Evolutionary conservation across 64 coral and sea anemone genomes (phyloP).

Genomic region (Astreopora myriophthalma): DNA sequence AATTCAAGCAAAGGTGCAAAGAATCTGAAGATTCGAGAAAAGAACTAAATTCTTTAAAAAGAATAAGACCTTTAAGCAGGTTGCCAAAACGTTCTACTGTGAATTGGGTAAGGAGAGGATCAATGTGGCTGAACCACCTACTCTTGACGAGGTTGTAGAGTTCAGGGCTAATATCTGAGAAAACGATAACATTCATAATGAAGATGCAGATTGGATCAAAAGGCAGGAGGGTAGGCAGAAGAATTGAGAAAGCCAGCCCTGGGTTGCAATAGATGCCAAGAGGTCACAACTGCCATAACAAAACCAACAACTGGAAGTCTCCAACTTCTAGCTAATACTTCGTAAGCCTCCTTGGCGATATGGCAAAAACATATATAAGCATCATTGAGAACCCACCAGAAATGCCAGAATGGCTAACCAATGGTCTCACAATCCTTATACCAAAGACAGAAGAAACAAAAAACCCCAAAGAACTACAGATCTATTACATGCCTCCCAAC

Average conservation of each 20-base stretch:
- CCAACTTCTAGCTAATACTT: slow-evolving; percentile 16
- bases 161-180: slow-evolving; percentile 18
- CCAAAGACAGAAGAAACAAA: not conserved
- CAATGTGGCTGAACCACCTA: not conserved
- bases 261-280: not conserved
- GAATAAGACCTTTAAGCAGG: slow-evolving; percentile 5
- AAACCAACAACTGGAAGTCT: slow-evolving; percentile 10
- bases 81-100: not conserved
- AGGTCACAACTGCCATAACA: not conserved
- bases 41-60: not conserved
- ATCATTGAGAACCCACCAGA: not conserved
- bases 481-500: slow-evolving; percentile 8
- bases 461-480: slow-evolving; percentile 7
- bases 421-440: not conserved
- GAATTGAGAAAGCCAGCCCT: not conserved
- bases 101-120: slow-evolving; percentile 7
- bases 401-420: not conserved
- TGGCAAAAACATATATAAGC: not conserved
- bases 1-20: not conserved
- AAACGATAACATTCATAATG: not conserved
- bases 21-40: not conserved
- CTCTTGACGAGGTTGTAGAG: not conserved
- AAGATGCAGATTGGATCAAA: not conserved
- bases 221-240: not conserved
- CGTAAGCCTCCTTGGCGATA: not conserved